phyloP scores from a whole-genome alignment of 2,797 vertebrate genomes.

The Nannoperca australis region DNA sequence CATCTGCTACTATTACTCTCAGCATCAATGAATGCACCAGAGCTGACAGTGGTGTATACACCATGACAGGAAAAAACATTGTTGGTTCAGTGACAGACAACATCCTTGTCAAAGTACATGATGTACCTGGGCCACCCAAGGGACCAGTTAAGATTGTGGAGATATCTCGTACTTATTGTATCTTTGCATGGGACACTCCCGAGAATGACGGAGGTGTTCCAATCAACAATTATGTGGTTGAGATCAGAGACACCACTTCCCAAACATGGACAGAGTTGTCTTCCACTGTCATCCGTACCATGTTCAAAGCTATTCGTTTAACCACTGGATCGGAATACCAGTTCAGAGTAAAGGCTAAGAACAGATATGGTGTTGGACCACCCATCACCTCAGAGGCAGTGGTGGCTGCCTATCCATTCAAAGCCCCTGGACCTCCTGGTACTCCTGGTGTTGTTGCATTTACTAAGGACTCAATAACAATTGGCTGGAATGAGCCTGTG shows the following conservation, averaged over 20 bases:
- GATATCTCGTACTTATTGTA: constrained; percentile 92
- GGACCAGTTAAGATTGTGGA: constrained; percentile 96
- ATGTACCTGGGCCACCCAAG: constrained; percentile 96
- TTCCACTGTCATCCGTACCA: constrained; percentile 93
- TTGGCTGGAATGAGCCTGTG: constrained; percentile 98
- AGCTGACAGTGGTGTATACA: constrained; percentile 92
- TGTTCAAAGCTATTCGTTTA: constrained; percentile 93
- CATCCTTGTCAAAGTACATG: constrained; percentile 94
- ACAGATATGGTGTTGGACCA: constrained; percentile 95
- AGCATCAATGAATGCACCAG: constrained; percentile 92
- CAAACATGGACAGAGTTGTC: constrained; percentile 94
- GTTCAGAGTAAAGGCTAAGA: constrained; percentile 97
- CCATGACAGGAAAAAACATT: constrained; percentile 94
- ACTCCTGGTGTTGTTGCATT: constrained; percentile 94
- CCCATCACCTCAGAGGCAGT: constrained; percentile 92
- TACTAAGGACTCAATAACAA: constrained; percentile 95
- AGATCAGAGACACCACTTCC: constrained; percentile 94
- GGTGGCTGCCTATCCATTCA: constrained; percentile 96
- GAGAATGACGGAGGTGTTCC: constrained; percentile 97
- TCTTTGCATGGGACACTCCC: constrained; percentile 95
- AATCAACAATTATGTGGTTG: constrained; percentile 95
- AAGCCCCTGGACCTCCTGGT: constrained; percentile 96
- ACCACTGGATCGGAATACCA: constrained; percentile 95
- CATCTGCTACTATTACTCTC: constrained; percentile 91
- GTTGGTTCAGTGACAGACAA: constrained; percentile 93